phyloP scores from a whole-genome alignment of 2,113 vertebrate species.

The Charina bottae region DNA sequence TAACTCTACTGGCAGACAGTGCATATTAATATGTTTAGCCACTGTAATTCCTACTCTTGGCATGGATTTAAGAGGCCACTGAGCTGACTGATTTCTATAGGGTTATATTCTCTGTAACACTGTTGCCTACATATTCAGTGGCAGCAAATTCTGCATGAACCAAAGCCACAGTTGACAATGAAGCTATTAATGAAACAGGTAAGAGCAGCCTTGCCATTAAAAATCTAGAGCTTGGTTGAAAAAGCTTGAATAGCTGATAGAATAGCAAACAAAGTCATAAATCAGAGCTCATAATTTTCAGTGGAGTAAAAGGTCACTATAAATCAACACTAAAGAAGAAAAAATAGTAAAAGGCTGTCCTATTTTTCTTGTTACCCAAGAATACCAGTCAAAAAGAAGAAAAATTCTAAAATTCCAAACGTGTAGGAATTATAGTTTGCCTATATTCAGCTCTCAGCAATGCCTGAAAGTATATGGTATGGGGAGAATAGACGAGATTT shows the following conservation, averaged over 20 bases:
- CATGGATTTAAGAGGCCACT: neutral
- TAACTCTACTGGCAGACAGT: neutral
- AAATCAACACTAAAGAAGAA: neutral
- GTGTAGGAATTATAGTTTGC: neutral
- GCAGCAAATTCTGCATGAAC: constrained; percentile 1
- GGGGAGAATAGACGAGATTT: neutral
- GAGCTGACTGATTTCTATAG: neutral
- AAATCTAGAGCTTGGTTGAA: constrained; percentile 29
- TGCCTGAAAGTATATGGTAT: neutral
- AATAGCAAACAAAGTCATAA: constrained; percentile 35
- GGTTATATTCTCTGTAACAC: neutral
- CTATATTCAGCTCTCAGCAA: neutral
- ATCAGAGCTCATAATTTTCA: constrained; percentile 39
- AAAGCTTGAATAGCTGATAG: constrained; percentile 28
- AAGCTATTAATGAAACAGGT: constrained; percentile 22
- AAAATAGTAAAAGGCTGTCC: neutral
- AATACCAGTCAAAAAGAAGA: neutral
- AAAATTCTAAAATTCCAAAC: neutral
- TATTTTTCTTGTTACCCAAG: neutral
- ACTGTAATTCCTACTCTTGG: neutral
- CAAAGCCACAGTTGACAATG: constrained; percentile 44
- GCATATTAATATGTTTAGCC: neutral
- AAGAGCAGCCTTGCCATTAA: constrained; percentile 29
- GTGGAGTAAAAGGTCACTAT: constrained; percentile 14
- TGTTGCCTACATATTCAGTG: neutral